Evolutionary conservation across 2,888 invertebrate species (phyloP).

Genomic region (Drosophila hamatofila): DNA sequence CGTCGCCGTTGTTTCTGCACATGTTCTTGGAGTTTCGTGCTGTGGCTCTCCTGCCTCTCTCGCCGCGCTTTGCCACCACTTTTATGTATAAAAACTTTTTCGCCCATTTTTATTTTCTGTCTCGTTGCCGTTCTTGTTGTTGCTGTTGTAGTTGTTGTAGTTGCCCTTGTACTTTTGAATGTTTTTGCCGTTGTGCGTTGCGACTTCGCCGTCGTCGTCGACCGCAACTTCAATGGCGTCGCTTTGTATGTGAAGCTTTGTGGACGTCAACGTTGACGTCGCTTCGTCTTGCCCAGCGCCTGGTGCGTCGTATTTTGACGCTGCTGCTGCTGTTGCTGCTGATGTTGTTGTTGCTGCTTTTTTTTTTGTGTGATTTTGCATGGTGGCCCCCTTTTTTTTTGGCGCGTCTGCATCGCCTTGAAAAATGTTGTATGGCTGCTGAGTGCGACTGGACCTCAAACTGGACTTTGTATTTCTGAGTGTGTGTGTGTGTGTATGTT

Average conservation of each 20-base stretch:
- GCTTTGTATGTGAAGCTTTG: constrained; percentile 52
- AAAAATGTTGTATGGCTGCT: constrained; percentile 74
- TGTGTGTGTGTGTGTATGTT: constrained; percentile 23
- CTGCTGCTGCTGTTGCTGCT: constrained; percentile 22
- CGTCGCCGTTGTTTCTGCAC: constrained; percentile 78
- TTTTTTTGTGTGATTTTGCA: constrained; percentile 55
- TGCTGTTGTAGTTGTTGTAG: constrained; percentile 61
- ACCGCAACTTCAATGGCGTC: constrained; percentile 77
- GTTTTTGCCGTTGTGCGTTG: constrained; percentile 59
- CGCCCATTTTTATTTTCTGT: constrained; percentile 76
- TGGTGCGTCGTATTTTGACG: constrained; percentile 35
- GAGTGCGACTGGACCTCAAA: constrained; percentile 61
- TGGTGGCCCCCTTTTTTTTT: constrained; percentile 70
- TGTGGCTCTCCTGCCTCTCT: constrained; percentile 40
- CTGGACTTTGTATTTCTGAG: constrained; percentile 54
- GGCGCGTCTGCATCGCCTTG: constrained; percentile 78
- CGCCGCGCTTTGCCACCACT: constrained; percentile 41
- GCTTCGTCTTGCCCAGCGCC: constrained; percentile 66
- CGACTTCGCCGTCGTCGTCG: constrained; percentile 43
- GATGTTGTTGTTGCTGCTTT: constrained; percentile 18
- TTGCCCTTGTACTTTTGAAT: constrained; percentile 80
- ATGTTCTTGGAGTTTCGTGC: constrained; percentile 75
- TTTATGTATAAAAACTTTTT: constrained; percentile 72
- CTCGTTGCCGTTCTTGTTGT: constrained; percentile 47
- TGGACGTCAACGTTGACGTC: constrained; percentile 70